Evolutionary conservation across 2,888 invertebrate species (phyloP), one percentile per base, ranked within the genome.

Genomic region (Caenorhabditis sulstoni): DNA sequence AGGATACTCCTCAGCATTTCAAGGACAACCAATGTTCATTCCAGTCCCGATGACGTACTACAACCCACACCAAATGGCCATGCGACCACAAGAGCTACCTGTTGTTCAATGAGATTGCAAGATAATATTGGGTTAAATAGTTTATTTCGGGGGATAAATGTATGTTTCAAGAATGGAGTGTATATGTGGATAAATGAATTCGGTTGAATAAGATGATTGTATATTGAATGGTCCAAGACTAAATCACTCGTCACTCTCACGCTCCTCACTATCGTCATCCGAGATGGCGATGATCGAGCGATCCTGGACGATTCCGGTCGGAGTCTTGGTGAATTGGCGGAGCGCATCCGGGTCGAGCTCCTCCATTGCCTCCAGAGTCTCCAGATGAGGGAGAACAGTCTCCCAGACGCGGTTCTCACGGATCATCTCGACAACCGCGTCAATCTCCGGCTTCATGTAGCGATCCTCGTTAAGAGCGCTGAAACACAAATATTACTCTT

Each of bases 371-470:
- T 84, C 83, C 82, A 91, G 91, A 41, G 91, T 90, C 57, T 91
- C 91, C 81, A 92, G 90, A 84, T 90, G 91, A 0, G 91, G 91
- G 77, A 91, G 91, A 1, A 93, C 93, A 49, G 92, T 91, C 29
- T 90, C 88, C 93, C 93, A 93, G 35, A 93, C 91, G 90, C 92
- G 74, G 79, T 91, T 91, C 29, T 91, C 90, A 47, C 91, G 90
- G 7, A 92, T 85, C 3, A 94, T 89, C 55, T 92, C 91, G 0
- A 93, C 92, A 1, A 91, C 93, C 4, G 92, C 92, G 64, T 93
- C 93, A 68, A 94, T 94, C 86, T 94, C 93, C 0, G 93, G 93
- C 0, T 93, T 91, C 93, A 94, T 93, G 87, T 91, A 93, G 4
- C 94, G 91, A 87, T 94, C 94, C 82, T 92, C 92, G 71, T 93